Evolutionary conservation across 2,888 invertebrate genomes (phyloP).

Genomic region (Brachypterus glaber): DNA sequence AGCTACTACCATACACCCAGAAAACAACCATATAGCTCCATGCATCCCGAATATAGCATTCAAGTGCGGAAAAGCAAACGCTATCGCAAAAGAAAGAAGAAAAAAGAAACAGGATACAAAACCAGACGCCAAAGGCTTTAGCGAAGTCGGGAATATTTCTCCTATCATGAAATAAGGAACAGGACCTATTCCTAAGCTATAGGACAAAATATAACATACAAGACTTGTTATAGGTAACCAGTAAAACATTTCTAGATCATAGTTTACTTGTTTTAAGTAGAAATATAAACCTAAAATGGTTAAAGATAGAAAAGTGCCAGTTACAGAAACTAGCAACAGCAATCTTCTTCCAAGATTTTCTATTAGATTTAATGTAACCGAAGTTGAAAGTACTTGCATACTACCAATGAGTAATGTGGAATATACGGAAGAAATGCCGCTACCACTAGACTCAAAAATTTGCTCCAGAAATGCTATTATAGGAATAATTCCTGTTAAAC

Average conservation of each 20-base stretch:
- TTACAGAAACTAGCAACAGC: constrained; percentile 5
- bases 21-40: no score
- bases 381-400: constrained; percentile 3
- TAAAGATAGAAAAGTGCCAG: constrained; percentile 1
- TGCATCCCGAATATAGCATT: no score
- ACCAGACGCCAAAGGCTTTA: constrained; percentile 63
- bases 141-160: constrained; percentile 66
- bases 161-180: constrained; percentile 71
- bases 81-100: no score
- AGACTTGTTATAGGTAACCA: constrained; percentile 52
- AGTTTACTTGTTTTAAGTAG: constrained; percentile 47
- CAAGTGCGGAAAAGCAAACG: no score
- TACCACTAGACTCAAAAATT: constrained; percentile 47
- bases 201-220: constrained; percentile 59
- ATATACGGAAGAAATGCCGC: constrained; percentile 22
- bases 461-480: constrained; percentile 23
- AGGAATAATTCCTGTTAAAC: constrained; percentile 14
- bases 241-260: constrained; percentile 42
- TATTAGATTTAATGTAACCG: background rate
- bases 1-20: no score
- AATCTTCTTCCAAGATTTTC: constrained; percentile 2
- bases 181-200: constrained; percentile 60
- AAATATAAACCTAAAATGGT: constrained; percentile 48
- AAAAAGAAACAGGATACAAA: no score
- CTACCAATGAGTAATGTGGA: constrained; percentile 41